Evolutionary conservation across 2,888 invertebrate genomes (phyloP).

Genomic region (Limenitis camilla): DNA sequence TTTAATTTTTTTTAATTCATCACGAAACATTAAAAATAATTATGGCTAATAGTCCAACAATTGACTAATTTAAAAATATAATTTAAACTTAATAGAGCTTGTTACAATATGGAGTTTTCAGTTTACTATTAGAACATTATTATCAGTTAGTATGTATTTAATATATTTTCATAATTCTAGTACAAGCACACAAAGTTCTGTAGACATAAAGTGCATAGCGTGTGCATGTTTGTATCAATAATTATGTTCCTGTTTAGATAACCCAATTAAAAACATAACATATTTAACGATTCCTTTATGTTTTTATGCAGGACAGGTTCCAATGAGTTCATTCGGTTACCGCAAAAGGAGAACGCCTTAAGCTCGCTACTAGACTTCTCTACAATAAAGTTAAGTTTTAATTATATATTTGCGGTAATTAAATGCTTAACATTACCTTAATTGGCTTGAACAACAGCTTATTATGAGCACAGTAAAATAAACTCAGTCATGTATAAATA

Average conservation of each 20-base stretch:
- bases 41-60: no score
- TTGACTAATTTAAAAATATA: no score
- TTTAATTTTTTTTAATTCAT: slow-evolving; percentile 1
- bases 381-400: slow-evolving; percentile 58
- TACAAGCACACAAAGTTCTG: no score
- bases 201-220: no score
- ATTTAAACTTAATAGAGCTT: no score
- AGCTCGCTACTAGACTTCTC: slow-evolving; percentile 46
- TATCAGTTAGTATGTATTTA: no score
- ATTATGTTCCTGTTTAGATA: slow-evolving; percentile 35
- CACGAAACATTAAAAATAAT: background rate
- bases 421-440: slow-evolving; percentile 53
- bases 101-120: no score
- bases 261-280: slow-evolving; percentile 37
- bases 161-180: no score
- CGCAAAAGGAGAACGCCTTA: slow-evolving; percentile 46
- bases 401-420: slow-evolving; percentile 54
- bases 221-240: background rate
- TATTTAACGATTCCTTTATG: background rate
- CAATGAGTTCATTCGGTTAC: slow-evolving; percentile 22
- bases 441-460: slow-evolving; percentile 37
- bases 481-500: background rate
- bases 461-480: background rate
- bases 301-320: slow-evolving; percentile 8
- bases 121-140: no score